These are phyloP conservation scores for Turritopsis dohrnii DNA, from an alignment of 30 jellyfish, hydroid and myxozoan genomes.

Conservation along the genomic window DNA sequence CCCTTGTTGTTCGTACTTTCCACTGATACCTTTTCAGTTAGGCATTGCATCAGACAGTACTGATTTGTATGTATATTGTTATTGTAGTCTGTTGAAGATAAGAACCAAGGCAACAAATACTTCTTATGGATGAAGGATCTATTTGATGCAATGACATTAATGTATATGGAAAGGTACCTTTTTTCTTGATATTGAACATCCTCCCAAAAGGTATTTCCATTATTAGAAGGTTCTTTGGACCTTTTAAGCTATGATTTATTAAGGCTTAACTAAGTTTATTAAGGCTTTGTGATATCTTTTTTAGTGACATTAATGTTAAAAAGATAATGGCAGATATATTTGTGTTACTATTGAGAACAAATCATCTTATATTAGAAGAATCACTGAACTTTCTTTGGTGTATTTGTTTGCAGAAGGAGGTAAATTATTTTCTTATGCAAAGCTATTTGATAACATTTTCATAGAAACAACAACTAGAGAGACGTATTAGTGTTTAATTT, in stretches of 20 bases:
- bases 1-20: background rate
- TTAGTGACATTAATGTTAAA: background rate
- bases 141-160: background rate
- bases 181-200: too few species aligned
- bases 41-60: background rate
- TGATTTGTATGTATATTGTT: background rate
- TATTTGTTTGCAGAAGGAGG: background rate
- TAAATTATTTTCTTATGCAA: background rate
- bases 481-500: background rate
- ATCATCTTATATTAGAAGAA: conserved; percentile 6
- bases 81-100: conserved; percentile 3
- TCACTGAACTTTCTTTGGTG: background rate
- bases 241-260: too few species aligned
- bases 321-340: background rate
- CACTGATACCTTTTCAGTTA: background rate
- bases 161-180: background rate
- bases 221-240: too few species aligned
- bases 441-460: too few species aligned
- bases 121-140: conserved; percentile 2
- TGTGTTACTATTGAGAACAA: background rate
- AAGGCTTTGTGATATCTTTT: background rate
- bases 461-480: background rate
- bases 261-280: background rate
- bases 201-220: too few species aligned
- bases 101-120: background rate